phyloP scores from a whole-genome alignment of 2,888 invertebrate species.

The Mythimna lalbum region DNA sequence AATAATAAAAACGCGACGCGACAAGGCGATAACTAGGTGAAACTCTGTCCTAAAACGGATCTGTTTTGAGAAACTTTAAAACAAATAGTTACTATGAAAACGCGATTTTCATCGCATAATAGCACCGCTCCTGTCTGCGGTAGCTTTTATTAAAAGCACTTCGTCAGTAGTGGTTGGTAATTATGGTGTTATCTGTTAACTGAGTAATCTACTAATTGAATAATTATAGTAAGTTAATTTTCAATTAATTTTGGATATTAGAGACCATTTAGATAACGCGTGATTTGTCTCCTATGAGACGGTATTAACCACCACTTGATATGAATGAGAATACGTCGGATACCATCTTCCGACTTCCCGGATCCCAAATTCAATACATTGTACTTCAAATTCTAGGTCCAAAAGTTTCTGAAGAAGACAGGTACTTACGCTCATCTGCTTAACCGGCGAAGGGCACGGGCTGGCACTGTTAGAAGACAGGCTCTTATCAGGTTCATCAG shows the following conservation, averaged over 20 bases:
- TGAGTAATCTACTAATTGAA: background rate
- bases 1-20: no score
- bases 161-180: background rate
- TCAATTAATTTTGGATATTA: background rate
- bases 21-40: no score
- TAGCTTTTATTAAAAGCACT: background rate
- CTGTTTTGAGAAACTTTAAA: no score
- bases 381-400: background rate
- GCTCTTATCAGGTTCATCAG: slow-evolving; percentile 97
- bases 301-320: background rate
- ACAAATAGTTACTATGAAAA: no score
- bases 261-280: background rate
- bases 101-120: no score
- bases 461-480: slow-evolving; percentile 98
- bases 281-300: no score
- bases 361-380: no score
- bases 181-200: background rate
- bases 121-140: no score
- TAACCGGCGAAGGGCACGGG: slow-evolving; percentile 97
- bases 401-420: background rate
- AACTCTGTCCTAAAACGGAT: no score
- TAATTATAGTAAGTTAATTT: background rate
- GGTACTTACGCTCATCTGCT: slow-evolving; percentile 86
- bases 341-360: no score
- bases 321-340: background rate